Base-by-base conservation (phyloP, 2,113 vertebrate species). In the Damaliscus lunatus region DNA sequence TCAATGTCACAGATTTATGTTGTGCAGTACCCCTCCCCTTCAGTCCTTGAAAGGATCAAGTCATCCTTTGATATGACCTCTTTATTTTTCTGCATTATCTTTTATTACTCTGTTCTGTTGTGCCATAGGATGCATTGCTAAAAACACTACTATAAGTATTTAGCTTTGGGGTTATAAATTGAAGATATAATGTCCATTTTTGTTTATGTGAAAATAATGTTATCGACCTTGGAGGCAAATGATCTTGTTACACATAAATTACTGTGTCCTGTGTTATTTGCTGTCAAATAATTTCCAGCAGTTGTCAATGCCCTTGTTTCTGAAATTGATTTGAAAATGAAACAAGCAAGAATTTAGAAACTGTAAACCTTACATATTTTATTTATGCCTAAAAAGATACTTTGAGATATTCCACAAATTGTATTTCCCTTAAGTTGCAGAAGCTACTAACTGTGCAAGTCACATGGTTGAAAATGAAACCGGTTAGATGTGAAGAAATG, bases 241-340 rank as follows among this genome's bases (percentile, higher is more conserved):
- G 17, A 62, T 64, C n/a, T 71, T 62, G 6, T 19, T 36, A 50
- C 48, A 52, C 46, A 21, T 96, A 82, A 97, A 96, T 96, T 85
- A 97, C 31, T 48, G 86, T 53, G 97, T 71, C 89, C 96, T 15
- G 3, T 93, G 46, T 97, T 94, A 97, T 15, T 97, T 97, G 80
- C 14, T 97, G 62, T 40, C 86, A 90, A 94, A 95, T 57, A 19
- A 95, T 90, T 87, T 62, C 88, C 93, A 95, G 87, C 48, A 95
- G 55, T 50, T 88, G 83, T 16, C 23, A 89, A 9, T 53, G 92
- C 33, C 52, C 53, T 97, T 96, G 23, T 96, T n/a, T 96, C 50
- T 98, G 21, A 91, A 90, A 92, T 67, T 85, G 25, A 88, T 94
- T 62, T 94, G 53, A 80, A 85, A 84, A 84, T 90, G 74, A 67